Base-by-base conservation (phyloP, 2,113 vertebrate genomes). In the Nettapus auritus region DNA sequence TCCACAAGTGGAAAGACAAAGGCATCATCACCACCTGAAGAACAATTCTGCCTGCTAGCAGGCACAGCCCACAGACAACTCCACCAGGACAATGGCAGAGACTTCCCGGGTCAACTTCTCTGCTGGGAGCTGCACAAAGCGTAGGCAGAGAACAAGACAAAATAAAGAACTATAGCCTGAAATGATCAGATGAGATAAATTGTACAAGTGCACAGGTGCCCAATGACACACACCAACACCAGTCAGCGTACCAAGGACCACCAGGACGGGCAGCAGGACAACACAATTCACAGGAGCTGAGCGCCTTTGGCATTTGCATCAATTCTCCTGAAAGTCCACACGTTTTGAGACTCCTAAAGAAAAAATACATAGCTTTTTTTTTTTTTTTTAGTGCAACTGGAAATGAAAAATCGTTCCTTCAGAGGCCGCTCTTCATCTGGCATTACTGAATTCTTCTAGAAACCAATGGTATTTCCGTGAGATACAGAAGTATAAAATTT, bases 131-230 rank as follows among this genome's bases (percentile, higher is more conserved):
- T 0, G 0, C 2, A 5, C 86, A 77, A n/a, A 70, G 34, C 36
- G 10, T 1, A 75, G 18, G 56, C 77, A 88, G 56, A 81, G 76
- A 93, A 63, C 60, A 50, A 71, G 42, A 59, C 46, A 76, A 85
- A 83, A 63, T 42, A 13, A 63, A 63, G 13, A 78, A 81, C 42
- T n/a, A 4, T 22, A 56, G 80, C 48, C 73, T 56, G 69, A 40
- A 81, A 44, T 6, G 38, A 76, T 33, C 76, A 56, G 69, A 29
- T 33, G 77, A 95, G 62, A 52, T 12, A 26, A 12, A 81, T 53
- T 79, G 86, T 52, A 36, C 82, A 80, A 87, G 87, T 42, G 40
- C 68, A 87, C 82, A 69, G 73, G 77, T 94, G 82, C 69, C 68
- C 76, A 94, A 3, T n/a, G 83, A 93, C 0, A 2, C 80, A 89